These are phyloP conservation scores for Sylvietta virens DNA, from an alignment of 2,113 vertebrate species.

Conservation along the genomic window DNA sequence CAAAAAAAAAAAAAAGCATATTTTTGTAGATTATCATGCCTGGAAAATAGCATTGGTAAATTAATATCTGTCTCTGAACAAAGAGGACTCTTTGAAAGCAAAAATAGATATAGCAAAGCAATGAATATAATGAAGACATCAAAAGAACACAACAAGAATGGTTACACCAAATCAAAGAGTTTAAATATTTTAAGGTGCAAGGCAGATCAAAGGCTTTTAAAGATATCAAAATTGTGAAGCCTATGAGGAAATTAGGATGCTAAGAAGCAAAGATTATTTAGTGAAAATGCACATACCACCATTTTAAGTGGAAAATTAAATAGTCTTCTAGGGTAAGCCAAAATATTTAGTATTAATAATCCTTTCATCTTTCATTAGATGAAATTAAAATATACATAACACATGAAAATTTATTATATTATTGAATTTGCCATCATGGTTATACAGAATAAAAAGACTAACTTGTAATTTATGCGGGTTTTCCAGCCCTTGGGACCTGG, in stretches of 20 bases:
- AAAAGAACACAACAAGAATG: background rate
- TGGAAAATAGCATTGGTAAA: background rate
- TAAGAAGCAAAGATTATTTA: background rate
- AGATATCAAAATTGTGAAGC: background rate
- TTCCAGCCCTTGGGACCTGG: too few relatives aligned
- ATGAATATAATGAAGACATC: background rate
- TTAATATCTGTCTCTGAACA: background rate
- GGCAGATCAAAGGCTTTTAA: background rate
- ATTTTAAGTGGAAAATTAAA: background rate
- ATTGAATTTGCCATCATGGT: background rate
- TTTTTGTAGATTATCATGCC: background rate
- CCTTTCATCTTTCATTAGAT: background rate
- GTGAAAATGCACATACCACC: background rate
- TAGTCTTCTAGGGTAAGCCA: background rate
- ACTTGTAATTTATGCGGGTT: too few relatives aligned
- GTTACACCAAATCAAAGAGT: background rate
- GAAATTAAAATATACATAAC: background rate
- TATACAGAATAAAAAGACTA: background rate
- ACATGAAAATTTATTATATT: background rate
- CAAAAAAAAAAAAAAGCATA: background rate
- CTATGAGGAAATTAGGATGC: background rate
- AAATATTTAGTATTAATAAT: constrained; percentile 1
- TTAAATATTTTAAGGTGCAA: background rate
- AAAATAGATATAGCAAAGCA: background rate
- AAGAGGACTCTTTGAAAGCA: background rate